These are phyloP conservation scores for Semaprochilodus insignis DNA, from an alignment of 2,797 vertebrate species.

Conservation along the genomic window DNA sequence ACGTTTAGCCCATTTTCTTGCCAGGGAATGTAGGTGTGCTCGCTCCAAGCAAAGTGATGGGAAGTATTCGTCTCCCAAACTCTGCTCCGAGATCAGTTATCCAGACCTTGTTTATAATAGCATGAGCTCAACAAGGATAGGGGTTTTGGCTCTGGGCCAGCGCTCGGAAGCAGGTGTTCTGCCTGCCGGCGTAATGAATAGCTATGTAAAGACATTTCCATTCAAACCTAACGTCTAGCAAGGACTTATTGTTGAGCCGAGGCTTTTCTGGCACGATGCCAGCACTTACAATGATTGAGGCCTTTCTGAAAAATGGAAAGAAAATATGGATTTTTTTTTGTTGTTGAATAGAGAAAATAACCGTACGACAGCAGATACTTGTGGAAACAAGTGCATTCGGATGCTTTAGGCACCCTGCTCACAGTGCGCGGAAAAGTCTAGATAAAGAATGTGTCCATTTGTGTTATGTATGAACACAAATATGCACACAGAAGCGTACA, in stretches of 20 bases:
- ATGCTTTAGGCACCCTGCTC: slow-evolving; percentile 51
- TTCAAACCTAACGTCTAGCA: not conserved
- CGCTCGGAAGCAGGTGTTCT: slow-evolving; percentile 25
- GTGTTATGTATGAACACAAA: slow-evolving; percentile 37
- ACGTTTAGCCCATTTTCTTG: no score
- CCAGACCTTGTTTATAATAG: slow-evolving; percentile 25
- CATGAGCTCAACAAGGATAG: not conserved
- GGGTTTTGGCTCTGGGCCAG: slow-evolving; percentile 15
- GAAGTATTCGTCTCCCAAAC: not conserved
- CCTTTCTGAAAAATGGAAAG: slow-evolving; percentile 26
- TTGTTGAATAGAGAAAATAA: not conserved
- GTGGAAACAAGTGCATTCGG: slow-evolving; percentile 52
- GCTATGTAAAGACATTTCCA: slow-evolving; percentile 22
- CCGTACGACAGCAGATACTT: slow-evolving; percentile 43
- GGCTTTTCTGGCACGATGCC: slow-evolving; percentile 17
- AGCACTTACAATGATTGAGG: slow-evolving; percentile 28
- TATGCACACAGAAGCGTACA: slow-evolving; percentile 49
- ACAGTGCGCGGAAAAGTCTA: slow-evolving; percentile 39
- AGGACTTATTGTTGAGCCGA: not conserved
- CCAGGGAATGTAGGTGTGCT: not conserved
- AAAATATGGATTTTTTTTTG: slow-evolving; percentile 2
- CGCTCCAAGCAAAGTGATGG: not conserved
- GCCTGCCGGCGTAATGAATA: slow-evolving; percentile 10
- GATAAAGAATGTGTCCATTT: slow-evolving; percentile 32
- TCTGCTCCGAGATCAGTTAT: slow-evolving; percentile 12